Base-by-base conservation (phyloP, 2,113 vertebrate genomes). In the Pipra filicauda region DNA sequence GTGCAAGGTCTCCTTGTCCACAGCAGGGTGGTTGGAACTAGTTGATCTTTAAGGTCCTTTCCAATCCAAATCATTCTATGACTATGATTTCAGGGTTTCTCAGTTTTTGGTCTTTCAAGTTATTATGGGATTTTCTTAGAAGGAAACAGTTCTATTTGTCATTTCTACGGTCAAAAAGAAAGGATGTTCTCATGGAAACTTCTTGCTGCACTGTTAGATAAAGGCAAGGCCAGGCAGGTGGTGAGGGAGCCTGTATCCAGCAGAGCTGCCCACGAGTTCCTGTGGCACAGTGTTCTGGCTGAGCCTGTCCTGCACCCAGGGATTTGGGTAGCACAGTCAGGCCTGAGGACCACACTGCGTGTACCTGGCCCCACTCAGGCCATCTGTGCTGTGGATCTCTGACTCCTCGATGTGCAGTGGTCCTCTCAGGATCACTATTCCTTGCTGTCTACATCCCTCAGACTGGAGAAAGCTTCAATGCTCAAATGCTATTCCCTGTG, bases 391-490 rank as follows among this genome's bases (percentile, higher is more conserved):
- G 24, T 5, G 37, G 15, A 0, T 24, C 33, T 26, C 43, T 18
- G 35, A 2, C n/a, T 23, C 7, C 19, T 18, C 0, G 0, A 3
- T 3, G 33, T 4, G 6, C 30, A 61, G 3, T 11, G 14, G 28
- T 8, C 10, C 39, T 55, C 1, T 26, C 26, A 33, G 35, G 17
- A 20, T 15, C 30, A 3, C 35, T 26, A 0, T 16, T 8, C 6
- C 43, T 44, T 27, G 27, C 21, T 15, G 11, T 8, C 14, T n/a
- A 7, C 24, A 23, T 10, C 9, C 13, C 23, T 26, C 57, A 7
- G 35, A 14, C 31, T 49, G 49, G 2, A 7, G 43, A 24, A 62
- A 70, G 9, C 30, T 41, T 31, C 35, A 54, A 4, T 33, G 26
- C 7, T 6, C 41, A 48, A 20, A 8, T 20, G 20, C 9, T 54